Evolutionary conservation across 2,797 vertebrate species (phyloP).

Genomic region (Darevskia mixta): DNA sequence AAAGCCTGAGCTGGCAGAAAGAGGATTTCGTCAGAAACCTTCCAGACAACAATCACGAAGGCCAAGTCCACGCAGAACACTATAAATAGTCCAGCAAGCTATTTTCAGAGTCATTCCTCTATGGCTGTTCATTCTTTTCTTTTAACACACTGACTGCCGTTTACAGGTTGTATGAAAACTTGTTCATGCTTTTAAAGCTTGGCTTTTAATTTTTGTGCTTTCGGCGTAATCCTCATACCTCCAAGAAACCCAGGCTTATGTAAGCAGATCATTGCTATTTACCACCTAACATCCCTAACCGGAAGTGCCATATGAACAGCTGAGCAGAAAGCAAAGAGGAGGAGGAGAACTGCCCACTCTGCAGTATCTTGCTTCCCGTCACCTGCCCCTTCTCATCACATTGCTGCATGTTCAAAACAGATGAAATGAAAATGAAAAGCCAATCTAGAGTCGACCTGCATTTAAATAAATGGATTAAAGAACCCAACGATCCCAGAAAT

Average conservation of each 20-base stretch:
- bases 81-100: constrained; percentile 26
- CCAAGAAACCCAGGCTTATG: constrained; percentile 14
- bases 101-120: constrained; percentile 10
- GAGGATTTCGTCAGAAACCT: constrained; percentile 5
- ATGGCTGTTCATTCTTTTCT: background rate
- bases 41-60: constrained; percentile 1
- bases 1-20: background rate
- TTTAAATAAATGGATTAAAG: background rate
- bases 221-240: background rate
- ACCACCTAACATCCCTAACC: background rate
- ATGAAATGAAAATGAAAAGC: background rate
- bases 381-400: background rate
- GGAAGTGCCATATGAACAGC: background rate
- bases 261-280: background rate
- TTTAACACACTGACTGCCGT: background rate
- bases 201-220: no score
- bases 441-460: background rate
- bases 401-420: no score
- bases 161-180: background rate
- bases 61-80: background rate
- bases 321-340: background rate
- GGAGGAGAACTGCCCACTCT: background rate
- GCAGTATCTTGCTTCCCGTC: background rate
- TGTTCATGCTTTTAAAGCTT: background rate
- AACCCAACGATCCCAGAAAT: background rate